Conservation (phyloP, 1,140 invertebrate species). For the Ridgeia piscesae region DNA sequence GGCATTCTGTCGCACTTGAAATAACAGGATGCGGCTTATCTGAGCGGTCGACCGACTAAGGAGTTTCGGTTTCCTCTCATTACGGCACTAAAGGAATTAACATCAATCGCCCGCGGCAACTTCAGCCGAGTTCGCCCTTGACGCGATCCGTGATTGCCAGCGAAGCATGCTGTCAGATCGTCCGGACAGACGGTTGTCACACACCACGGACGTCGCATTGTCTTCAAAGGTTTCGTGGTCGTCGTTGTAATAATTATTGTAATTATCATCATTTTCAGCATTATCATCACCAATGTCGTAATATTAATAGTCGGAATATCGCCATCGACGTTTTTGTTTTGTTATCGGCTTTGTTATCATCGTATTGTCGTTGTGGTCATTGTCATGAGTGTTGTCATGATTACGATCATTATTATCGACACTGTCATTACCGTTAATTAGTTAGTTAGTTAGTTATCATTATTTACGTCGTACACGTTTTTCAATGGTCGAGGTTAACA, state of each 20-base stretch:
- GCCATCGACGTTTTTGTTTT: background rate
- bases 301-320: background rate
- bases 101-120: background rate
- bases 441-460: too few relatives aligned
- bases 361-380: background rate
- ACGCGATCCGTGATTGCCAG: background rate
- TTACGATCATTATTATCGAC: too few relatives aligned
- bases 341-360: background rate
- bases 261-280: background rate
- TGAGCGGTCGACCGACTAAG: background rate
- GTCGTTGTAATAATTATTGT: background rate
- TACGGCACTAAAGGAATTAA: background rate
- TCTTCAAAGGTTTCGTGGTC: background rate
- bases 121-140: too few relatives aligned
- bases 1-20: background rate
- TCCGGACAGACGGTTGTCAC: background rate
- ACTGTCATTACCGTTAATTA: too few relatives aligned
- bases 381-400: background rate
- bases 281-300: background rate
- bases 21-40: background rate
- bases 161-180: background rate
- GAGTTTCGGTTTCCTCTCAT: background rate
- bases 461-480: too few relatives aligned
- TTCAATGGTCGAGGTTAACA: too few relatives aligned
- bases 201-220: background rate